phyloP scores from a whole-genome alignment of 2,797 vertebrate species.

The Caiman crocodilus region DNA sequence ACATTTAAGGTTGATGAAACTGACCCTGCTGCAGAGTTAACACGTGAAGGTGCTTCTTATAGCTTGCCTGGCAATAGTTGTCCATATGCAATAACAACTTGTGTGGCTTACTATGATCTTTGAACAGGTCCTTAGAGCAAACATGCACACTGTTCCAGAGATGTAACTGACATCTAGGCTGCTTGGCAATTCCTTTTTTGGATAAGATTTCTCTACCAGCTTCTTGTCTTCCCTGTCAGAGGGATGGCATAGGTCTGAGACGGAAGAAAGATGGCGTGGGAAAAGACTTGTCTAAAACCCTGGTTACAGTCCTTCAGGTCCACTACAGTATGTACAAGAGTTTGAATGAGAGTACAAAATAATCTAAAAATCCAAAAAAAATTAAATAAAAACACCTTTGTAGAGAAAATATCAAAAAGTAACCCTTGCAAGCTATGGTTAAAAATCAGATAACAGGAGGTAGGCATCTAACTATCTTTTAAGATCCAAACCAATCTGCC shows the following conservation, averaged over 20 bases:
- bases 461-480: not conserved
- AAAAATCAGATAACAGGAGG: not conserved
- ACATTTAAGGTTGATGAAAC: too few species aligned
- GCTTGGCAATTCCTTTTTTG: not conserved
- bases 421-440: not conserved
- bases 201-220: not conserved
- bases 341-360: not conserved
- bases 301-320: not conserved
- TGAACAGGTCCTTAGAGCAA: not conserved
- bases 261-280: not conserved
- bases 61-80: too few species aligned
- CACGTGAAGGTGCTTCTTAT: too few species aligned
- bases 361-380: not conserved
- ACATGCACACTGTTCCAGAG: not conserved
- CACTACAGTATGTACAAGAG: not conserved
- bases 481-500: not conserved
- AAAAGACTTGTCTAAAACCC: not conserved
- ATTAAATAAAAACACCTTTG: rapidly evolving
- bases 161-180: not conserved
- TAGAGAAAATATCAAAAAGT: not conserved
- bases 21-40: too few species aligned
- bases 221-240: not conserved
- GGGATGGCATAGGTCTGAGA: not conserved
- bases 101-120: not conserved
- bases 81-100: too few species aligned